Base-by-base conservation (phyloP, 37 sponge, comb jelly and placozoan species). In the Aplysina aerophoba region DNA sequence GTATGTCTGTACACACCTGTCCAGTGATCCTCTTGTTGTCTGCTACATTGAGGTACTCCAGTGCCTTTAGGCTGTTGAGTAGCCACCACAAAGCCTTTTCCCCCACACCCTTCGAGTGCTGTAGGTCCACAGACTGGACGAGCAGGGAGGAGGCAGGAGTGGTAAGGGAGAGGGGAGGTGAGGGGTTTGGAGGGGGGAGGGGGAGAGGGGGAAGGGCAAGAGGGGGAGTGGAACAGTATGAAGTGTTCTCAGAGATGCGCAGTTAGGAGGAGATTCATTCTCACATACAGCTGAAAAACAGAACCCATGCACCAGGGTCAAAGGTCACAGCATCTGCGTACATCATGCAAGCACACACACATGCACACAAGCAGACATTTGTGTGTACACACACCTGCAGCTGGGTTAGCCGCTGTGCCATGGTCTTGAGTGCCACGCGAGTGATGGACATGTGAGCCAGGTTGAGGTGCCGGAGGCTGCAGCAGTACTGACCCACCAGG, bases 1-100 rank as follows among this genome's bases (percentile, higher is more conserved):
- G n/a, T n/a, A n/a, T n/a, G n/a, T n/a, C n/a, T 15, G 64, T 41
- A 64, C 37, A 24, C n/a, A 90, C 91, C 87, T 91, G 91, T 19
- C 91, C 91, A 81, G 74, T 84, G 25, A 91, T 22, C 50, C 88
- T 69, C 41, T 82, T 83, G 79, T 87, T 87, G n/a, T 41, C 54
- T 33, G 85, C 68, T 11, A 91, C 56, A 85, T 91, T 72, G 8
- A 91, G 38, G 37, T 53, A 67, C 37, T 91, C 81, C 64, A 91
- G 55, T 1, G 64, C 37, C 22, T 27, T 80, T 14, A 79, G 64
- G 19, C 77, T 58, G 25, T 87, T 81, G 62, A 91, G 55, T 19
- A 80, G 81, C 91, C 91, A 91, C 91, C 91, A 91, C 19, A 91
- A 13, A 20, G 38, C 78, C 53, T 75, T 75, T 54, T 75, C 78